phyloP scores from a whole-genome alignment of 2,797 vertebrate species.

The Borostomias antarcticus region DNA sequence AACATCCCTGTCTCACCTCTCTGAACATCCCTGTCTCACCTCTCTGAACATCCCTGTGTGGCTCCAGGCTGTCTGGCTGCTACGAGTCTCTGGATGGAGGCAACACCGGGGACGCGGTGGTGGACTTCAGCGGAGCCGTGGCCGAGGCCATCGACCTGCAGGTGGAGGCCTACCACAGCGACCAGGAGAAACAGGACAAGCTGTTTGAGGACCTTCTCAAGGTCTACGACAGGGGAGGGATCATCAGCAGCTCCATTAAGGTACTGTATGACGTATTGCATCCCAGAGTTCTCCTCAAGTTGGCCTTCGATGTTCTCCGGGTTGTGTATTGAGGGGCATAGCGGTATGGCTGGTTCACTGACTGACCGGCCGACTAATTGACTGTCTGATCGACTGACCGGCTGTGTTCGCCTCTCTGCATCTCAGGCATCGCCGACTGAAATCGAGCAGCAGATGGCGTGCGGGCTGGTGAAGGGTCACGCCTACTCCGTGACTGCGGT shows the following conservation, averaged over 20 bases:
- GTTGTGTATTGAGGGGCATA: neutral
- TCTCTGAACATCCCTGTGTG: neutral
- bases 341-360: neutral
- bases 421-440: constrained; percentile 73
- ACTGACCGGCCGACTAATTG: neutral
- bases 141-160: constrained; percentile 83
- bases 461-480: constrained; percentile 87
- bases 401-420: no score
- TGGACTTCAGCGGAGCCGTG: constrained; percentile 93
- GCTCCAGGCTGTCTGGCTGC: constrained; percentile 84
- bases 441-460: constrained; percentile 73
- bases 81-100: constrained; percentile 92
- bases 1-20: no score
- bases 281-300: neutral
- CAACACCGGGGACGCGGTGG: constrained; percentile 90
- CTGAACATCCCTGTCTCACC: neutral
- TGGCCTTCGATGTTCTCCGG: neutral
- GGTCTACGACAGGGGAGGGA: constrained; percentile 82
- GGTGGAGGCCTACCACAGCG: constrained; percentile 49
- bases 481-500: constrained; percentile 91
- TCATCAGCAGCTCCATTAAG: constrained; percentile 91
- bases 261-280: constrained; percentile 76
- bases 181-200: constrained; percentile 73
- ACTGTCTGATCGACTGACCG: neutral
- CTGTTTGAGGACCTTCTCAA: constrained; percentile 88